Evolutionary conservation across 2,888 invertebrate genomes (phyloP).

Genomic region (Phyllotreta cruciferae): DNA sequence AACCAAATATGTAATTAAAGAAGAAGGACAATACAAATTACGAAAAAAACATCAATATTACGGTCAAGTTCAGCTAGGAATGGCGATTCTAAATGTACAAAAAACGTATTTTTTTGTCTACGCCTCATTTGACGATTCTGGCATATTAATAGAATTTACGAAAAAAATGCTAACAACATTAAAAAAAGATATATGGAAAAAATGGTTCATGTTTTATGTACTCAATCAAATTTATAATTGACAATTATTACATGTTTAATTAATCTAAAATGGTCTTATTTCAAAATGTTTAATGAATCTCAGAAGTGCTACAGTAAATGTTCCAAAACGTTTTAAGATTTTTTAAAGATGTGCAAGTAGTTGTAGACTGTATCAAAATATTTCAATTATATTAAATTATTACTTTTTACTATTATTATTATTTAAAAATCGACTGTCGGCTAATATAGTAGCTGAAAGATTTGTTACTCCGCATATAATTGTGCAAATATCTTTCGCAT

Average conservation of each 20-base stretch:
- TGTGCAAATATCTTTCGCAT: neutral
- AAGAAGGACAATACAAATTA: constrained; percentile 13
- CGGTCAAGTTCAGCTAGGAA: constrained; percentile 22
- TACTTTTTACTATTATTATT: too few species aligned
- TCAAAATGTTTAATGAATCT: too few species aligned
- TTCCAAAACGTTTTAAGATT: neutral
- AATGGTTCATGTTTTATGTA: neutral
- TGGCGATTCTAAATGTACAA: constrained; percentile 27
- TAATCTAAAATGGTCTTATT: too few species aligned
- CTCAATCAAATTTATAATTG: neutral
- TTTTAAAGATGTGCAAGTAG: too few species aligned
- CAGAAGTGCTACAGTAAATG: too few species aligned
- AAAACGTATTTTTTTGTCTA: neutral
- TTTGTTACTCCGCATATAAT: constrained; percentile 1
- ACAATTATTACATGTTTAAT: too few species aligned
- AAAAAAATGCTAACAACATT: neutral
- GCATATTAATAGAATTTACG: too few species aligned
- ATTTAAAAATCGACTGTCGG: constrained; percentile 1
- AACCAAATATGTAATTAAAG: constrained; percentile 14
- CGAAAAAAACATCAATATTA: constrained; percentile 13
- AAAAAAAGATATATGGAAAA: neutral
- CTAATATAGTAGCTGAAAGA: constrained; percentile 1
- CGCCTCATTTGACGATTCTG: neutral
- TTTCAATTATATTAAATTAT: too few species aligned
- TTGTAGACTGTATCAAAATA: too few species aligned